Base-by-base conservation (phyloP, 2,888 invertebrate genomes). In the Busseola fusca region DNA sequence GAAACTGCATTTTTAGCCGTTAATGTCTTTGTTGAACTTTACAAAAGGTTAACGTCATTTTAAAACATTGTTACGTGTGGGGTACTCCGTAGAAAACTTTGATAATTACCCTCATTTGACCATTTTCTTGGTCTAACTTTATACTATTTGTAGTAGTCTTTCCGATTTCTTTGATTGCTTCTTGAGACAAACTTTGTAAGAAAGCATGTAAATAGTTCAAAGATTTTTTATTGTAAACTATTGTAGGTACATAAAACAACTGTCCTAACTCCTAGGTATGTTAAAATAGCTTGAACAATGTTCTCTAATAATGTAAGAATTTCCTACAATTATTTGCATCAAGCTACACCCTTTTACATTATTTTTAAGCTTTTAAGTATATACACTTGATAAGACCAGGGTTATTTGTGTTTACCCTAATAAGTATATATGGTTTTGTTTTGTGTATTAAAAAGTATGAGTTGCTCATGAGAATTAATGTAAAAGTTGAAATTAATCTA, bases 1-100 rank as follows among this genome's bases (percentile, higher is more conserved):
- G 80, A 80, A 82, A 78, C 69, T 68, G 69, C 83, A 73, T 72
- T 66, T 72, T 66, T 54, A 25, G 25, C 52, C 40, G 50, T 65
- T 30, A 69, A 65, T 27, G 64, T 69, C 73, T 69, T 48, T 70
- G 58, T 68, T 73, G 50, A 72, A 74, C 69, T 45, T 58, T 59
- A 21, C 12, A 50, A 45, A 59, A 58, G 34, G 52, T 45, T 42
- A 62, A 25, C 62, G 30, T 37, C 50, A 64, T 59, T 56, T 7
- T 57, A 14, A 12, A 67, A 63, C n/a, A 37, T 66, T n/a, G n/a
- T 40, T 21, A 52, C 2, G 40, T 71, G 78, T 50, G 57, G 62
- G 80, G 74, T 82, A 82, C 52, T 64, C 30, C 1, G 7, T 25
- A 9, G n/a, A 72, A 67, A 30, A 48, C n/a, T 25, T 40, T 21